Base-by-base conservation (phyloP, 2,113 vertebrate species). In the Megaceryle maxima region DNA sequence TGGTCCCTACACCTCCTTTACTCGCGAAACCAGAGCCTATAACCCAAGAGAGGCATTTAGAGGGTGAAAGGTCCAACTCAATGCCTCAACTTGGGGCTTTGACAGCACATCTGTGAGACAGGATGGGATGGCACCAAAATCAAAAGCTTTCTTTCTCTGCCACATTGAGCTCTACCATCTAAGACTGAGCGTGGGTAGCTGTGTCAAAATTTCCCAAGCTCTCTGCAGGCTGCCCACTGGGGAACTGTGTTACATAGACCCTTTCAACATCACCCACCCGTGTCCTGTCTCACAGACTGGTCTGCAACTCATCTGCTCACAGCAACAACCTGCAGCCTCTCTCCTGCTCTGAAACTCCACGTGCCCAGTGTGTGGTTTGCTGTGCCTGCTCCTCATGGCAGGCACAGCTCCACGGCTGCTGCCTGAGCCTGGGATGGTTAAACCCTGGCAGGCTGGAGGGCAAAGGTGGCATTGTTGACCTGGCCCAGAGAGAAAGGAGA, bases 401-500 rank as follows among this genome's bases (percentile, higher is more conserved):
- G 22, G 16, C 28, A 75, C 19, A 53, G 13, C 24, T 53, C 24
- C 39, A 8, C 2, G 9, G 28, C 28, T 62, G 33, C n/a, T 70
- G 56, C 24, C 64, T 46, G 64, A 77, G 16, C 19, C 17, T 2
- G 1, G 62, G 19, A 46, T 26, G 13, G 14, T 12, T 51, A 37
- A 37, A 37, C 37, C 37, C 37, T 37, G 37, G 37, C 37, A 37
- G 37, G 37, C 37, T 37, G 21, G 12, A 72, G 10, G 37, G 43
- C 59, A 51, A 66, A 37, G 4, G 21, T 50, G 12, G 35, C 50
- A 33, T 35, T n/a, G 31, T 7, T 41, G 31, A 43, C 26, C 10
- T 17, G 22, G 4, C 8, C 15, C 0, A 0, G 4, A 76, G 9
- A 50, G 5, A 37, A 57, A 70, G 79, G 22, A 87, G 29, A 69